phyloP scores from a whole-genome alignment of 37 sponge, comb jelly and placozoan species.

The Lycopodina hypogea region DNA sequence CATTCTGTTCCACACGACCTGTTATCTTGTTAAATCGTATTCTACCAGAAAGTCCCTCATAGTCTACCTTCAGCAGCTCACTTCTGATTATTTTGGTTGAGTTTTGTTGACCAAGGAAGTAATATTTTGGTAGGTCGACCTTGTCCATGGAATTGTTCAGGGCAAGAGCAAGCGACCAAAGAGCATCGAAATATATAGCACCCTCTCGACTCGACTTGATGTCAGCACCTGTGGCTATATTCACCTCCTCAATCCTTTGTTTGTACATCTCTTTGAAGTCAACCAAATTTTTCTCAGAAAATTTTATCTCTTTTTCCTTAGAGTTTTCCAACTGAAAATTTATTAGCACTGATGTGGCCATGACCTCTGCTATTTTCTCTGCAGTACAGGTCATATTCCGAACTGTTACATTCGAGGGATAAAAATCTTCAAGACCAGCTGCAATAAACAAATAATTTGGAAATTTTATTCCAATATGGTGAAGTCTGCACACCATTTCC shows the following conservation, averaged over 20 bases:
- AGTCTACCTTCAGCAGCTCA: constrained; percentile 10
- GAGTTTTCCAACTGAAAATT: neutral
- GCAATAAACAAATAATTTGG: neutral
- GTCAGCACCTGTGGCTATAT: neutral
- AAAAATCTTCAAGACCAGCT: too few relatives aligned
- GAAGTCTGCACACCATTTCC: neutral
- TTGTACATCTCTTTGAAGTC: neutral
- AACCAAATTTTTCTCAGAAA: neutral
- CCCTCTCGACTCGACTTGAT: neutral
- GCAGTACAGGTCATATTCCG: neutral
- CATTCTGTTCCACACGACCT: constrained; percentile 6
- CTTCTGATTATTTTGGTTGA: constrained; percentile 1
- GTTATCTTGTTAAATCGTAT: constrained; percentile 11
- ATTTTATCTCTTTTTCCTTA: neutral
- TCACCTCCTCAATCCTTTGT: neutral
- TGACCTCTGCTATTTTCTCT: neutral
- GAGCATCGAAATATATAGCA: constrained; percentile 21
- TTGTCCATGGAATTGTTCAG: constrained; percentile 19
- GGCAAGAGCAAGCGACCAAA: constrained; percentile 33
- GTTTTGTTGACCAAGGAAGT: neutral
- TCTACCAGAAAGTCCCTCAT: constrained; percentile 30
- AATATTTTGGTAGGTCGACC: neutral
- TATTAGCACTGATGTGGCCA: neutral
- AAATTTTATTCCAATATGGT: neutral
- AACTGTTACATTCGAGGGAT: too few relatives aligned